Base-by-base conservation (phyloP, 2,888 invertebrate species). In the Antheraea yamamai region DNA sequence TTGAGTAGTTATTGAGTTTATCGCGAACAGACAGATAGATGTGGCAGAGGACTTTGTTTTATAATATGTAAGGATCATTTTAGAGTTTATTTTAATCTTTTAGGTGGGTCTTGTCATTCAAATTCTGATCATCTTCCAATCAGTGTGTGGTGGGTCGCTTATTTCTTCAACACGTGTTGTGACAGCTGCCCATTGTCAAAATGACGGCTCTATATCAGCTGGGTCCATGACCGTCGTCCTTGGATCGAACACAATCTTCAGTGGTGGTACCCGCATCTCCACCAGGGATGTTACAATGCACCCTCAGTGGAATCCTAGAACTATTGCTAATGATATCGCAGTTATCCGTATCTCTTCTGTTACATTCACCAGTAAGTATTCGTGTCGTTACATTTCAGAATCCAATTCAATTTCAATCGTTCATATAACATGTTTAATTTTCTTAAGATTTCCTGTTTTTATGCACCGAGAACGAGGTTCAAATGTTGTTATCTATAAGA, bases 51-150 rank as follows among this genome's bases (percentile, higher is more conserved):
- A n/a, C n/a, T n/a, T n/a, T n/a, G n/a, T n/a, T n/a, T n/a, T n/a
- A 30, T 30, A 30, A 30, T 30, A 30, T 30, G 30, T 30, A 30
- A 3, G 1, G 30, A 30, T 30, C 30, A 39, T 39, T 39, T 4
- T 12, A 47, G 4, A 47, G 18, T 20, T 58, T 72, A n/a, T 18
- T 73, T 72, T 72, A 23, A 66, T 1, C 73, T 76, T 74, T 10
- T 77, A 88, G 88, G 86, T 79, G n/a, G 88, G 86, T 68, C 83
- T 88, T 12, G 79, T 88, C 35, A 85, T 86, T 70, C 75, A 74
- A 79, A 75, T 90, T 74, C 78, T 85, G 26, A 30, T 81, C 1
- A 77, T 76, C 73, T 71, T 83, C 51, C 81, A 81, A 4, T 85
- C 87, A 0, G 82, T 86, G 0, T 87, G 87, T 75, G 87, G 88